These are phyloP conservation scores for Cliona cf. orientalis DNA, from an alignment of 37 sponge, comb jelly and placozoan species.

Conservation along the genomic window DNA sequence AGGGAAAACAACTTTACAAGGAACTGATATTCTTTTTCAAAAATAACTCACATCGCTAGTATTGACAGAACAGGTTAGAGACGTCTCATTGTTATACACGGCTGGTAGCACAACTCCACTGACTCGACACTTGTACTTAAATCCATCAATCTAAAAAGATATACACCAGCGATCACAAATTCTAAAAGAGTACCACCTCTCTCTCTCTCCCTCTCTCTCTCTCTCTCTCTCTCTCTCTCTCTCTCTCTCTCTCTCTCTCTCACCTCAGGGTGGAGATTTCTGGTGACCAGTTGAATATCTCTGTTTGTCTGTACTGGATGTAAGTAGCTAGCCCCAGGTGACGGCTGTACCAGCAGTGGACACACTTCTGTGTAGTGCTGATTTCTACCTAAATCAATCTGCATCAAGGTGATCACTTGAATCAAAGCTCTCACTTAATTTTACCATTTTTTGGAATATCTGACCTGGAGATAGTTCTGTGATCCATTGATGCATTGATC, in stretches of 20 bases:
- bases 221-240: too few species aligned
- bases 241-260: not conserved
- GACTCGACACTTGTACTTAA: conserved; percentile 24
- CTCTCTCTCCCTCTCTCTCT: too few species aligned
- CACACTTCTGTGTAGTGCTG: conserved; percentile 60
- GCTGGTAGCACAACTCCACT: not conserved
- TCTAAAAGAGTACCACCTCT: too few species aligned
- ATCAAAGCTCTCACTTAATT: not conserved
- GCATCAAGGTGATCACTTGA: not conserved
- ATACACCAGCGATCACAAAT: too few species aligned
- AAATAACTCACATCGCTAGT: not conserved
- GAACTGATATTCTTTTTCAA: not conserved
- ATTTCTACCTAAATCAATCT: not conserved
- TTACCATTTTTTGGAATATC: not conserved
- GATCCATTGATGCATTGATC: conserved; percentile 23
- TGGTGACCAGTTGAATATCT: conserved; percentile 30
- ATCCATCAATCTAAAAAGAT: conserved; percentile 33
- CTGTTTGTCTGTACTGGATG: conserved; percentile 26
- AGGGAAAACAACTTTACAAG: too few species aligned
- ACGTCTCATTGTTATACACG: conserved; percentile 8
- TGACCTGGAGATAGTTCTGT: not conserved
- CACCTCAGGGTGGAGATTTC: conserved; percentile 42
- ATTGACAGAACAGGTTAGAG: conserved; percentile 11
- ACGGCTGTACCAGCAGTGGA: conserved; percentile 26
- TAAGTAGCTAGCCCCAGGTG: conserved; percentile 15